phyloP scores from a whole-genome alignment of 2,113 vertebrate species.

The Merops nubicus region DNA sequence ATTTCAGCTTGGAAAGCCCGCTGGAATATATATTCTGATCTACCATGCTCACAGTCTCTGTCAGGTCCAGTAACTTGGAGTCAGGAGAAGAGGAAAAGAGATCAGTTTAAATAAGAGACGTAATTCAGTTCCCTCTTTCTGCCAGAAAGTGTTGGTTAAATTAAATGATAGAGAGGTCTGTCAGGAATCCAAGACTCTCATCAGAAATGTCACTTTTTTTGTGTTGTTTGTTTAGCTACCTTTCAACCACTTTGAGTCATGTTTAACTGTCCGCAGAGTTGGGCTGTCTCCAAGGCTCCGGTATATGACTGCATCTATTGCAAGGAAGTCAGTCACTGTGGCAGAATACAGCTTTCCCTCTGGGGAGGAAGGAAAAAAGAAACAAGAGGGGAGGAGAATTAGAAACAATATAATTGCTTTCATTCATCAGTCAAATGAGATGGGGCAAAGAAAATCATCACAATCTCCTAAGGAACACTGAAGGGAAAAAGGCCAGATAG shows the following conservation, averaged over 20 bases:
- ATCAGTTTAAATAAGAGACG: conserved; percentile 31
- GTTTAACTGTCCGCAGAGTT: conserved; percentile 97
- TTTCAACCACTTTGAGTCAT: conserved; percentile 99
- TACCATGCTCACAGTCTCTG: conserved; percentile 7
- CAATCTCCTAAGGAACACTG: not conserved
- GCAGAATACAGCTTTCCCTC: conserved; percentile 98
- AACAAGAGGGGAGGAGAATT: not conserved
- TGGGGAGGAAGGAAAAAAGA: conserved; percentile 59
- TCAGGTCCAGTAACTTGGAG: conserved; percentile 11
- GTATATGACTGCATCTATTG: conserved; percentile 98
- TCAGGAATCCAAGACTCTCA: conserved; percentile 24
- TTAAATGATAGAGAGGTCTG: conserved; percentile 22
- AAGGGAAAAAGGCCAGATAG: not conserved
- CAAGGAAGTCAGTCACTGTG: conserved; percentile 98
- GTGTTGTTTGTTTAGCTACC: conserved; percentile 78
- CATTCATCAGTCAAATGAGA: conserved; percentile 30
- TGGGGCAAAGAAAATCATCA: conserved; percentile 23
- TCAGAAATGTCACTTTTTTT: not conserved
- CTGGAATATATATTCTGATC: not conserved
- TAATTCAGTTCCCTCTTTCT: conserved; percentile 26
- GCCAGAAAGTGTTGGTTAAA: conserved; percentile 35
- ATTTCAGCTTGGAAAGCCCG: conserved; percentile 4
- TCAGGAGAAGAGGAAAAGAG: not conserved
- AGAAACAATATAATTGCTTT: conserved; percentile 25
- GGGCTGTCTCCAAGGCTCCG: conserved; percentile 97